Evolutionary conservation across 1,140 invertebrate genomes (phyloP), one percentile per base, ranked within the genome.

Genomic region (Temnothorax longispinosus): DNA sequence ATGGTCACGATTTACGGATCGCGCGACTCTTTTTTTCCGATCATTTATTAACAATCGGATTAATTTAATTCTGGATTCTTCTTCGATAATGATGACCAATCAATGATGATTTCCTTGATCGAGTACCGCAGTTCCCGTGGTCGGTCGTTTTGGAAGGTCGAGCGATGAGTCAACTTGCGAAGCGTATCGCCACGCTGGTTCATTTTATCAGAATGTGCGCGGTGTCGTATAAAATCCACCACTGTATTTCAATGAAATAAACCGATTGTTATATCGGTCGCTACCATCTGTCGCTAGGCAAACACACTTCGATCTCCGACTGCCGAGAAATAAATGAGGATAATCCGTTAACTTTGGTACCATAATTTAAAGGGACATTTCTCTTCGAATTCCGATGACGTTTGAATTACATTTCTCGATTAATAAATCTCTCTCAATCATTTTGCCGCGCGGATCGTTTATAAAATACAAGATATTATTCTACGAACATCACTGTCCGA

Each of bases 61-160:
- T 35, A 41, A 69, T 18, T n/a, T 13, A 47, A 41, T 35, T 47
- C 7, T 74, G 7, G 18, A 13, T 21, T 21, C 21, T 7, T 44
- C n/a, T 4, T 54, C 13, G 5, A 44, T 27, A 38, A 58, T 3
- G 6, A 80, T 1, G n/a, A 10, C 2, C 74, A 1, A 6, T n/a
- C 11, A 27, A 27, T 1, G 27, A n/a, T 56, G 64, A 64, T 56
- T 69, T 27, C 11, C 13, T 13, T 21, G 50, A 74, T 58, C 41
- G 7, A 6, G 35, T 50, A 15, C 5, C 13, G 52, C 18, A 41
- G 15, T 44, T 56, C 11, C 1, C 32, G 27, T 60, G 80, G 80
- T 38, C 80, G 80, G 18, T 84, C 69, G 54, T 84, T 84, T 60
- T 84, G 80, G 18, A 84, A 75, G 32, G 80, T 84, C 54, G 80